Base-by-base conservation (phyloP, 1,140 invertebrate genomes). In the Drosophila navojoa region DNA sequence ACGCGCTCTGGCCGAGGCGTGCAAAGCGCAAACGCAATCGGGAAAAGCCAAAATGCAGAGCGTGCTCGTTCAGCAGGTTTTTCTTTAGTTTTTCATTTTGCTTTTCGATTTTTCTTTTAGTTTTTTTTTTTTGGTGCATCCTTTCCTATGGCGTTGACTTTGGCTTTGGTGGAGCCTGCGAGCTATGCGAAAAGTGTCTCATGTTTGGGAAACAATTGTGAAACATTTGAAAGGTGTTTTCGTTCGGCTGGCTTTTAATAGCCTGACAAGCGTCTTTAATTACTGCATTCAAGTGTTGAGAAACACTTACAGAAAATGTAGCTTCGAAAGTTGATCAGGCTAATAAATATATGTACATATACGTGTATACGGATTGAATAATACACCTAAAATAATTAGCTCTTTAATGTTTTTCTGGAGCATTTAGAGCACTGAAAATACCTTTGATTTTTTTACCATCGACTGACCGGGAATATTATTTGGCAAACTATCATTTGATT, bases 41-140 rank as follows among this genome's bases (percentile, higher is more conserved):
- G 71, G 71, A 70, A 74, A 69, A 75, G 49, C 50, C 60, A 74
- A 73, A 78, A 78, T 76, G 71, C 79, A 76, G 71, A 82, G 79
- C 70, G 40, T 52, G 29, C 38, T 42, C 42, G 42, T 19, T 35
- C 27, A 32, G 53, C 68, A 40, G 53, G 67, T 70, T 70, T 70
- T 47, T 50, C 45, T 22, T 47, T 22, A 16, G 22, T 50, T 13
- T 27, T 50, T 50, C 29, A 32, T n/a, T 50, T 25, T 50, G 27
- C 2, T 13, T 27, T 27, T 27, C 35, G 3, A 15, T 60, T 58
- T 60, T 68, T 1, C 1, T 27, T 54, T 9, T 15, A 19, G 2
- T 22, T 49, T 22, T 68, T 15, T 25, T 27, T 45, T 19, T 61
- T 47, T 32, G 50, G 50, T 52, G 53, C 49, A 59, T 68, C 61